Conservation (phyloP, 2,888 invertebrate genomes). For the Acleris emargana region DNA sequence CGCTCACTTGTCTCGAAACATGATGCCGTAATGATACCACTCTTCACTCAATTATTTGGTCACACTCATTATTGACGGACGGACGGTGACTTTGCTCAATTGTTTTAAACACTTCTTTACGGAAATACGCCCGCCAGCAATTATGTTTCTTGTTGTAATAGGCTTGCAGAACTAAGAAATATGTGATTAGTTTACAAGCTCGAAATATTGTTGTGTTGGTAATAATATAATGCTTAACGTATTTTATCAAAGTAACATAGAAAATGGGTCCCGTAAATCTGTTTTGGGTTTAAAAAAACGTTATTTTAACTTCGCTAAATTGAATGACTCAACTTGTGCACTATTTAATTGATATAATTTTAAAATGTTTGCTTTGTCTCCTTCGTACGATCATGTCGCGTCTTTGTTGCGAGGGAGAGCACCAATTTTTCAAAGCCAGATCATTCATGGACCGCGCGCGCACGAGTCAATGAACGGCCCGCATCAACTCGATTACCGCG, state of each 20-base stretch:
- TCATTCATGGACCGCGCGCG: slow-evolving; percentile 34
- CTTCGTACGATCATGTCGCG: not conserved
- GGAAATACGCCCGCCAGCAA: no score
- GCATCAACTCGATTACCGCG: slow-evolving; percentile 39
- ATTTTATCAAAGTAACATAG: no score
- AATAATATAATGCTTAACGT: not conserved
- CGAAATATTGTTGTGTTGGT: not conserved
- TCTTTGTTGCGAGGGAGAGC: not conserved
- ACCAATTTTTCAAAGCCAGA: not conserved
- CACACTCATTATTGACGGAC: slow-evolving; percentile 42
- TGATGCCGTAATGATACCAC: slow-evolving; percentile 77
- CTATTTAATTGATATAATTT: no score
- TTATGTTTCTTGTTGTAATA: no score
- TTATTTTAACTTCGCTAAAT: no score
- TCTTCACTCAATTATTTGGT: slow-evolving; percentile 67
- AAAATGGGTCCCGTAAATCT: no score
- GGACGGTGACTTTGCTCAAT: not conserved
- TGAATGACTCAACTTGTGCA: no score
- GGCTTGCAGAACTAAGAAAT: not conserved
- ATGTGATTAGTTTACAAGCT: not conserved
- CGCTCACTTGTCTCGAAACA: slow-evolving; percentile 80
- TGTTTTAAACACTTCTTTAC: no score
- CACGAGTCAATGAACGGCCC: slow-evolving; percentile 46
- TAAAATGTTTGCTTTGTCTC: not conserved
- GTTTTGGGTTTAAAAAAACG: no score